Base-by-base conservation (phyloP, 2,113 vertebrate species). In the Chaetorhynchus papuensis region DNA sequence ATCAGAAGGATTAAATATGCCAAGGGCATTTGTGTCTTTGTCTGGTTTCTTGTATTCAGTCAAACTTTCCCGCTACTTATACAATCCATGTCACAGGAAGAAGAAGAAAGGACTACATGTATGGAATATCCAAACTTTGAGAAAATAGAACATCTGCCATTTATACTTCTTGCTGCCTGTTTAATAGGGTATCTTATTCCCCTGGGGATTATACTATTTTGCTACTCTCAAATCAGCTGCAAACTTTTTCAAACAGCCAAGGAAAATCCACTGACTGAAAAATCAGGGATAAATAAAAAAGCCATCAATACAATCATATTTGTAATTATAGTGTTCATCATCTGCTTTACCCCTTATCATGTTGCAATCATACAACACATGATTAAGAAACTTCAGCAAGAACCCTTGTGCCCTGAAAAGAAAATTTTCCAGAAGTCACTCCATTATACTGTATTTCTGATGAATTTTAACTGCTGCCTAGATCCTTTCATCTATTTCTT, bases 401-500 rank as follows among this genome's bases (percentile, higher is more conserved):
- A 41, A 20, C 98, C 98, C 3, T 84, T 74, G 11, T 99, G 99
- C 37, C 52, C 44, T 0, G 97, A 98, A 37, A 97, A 95, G 19
- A 98, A 98, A 4, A 93, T 98, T 15, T 99, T 99, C 95, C 99
- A 99, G 97, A 97, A 99, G 71, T 99, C 99, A 2, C 98, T 99
- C 93, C 99, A 99, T 94, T 79, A 99, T 76, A 99, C 99, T 0
- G 98, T 99, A 33, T 98, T 98, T 87, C 97, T 99, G 80, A 99
- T 99, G 99, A 99, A 99, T 96, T 98, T 99, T 91, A 99, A 99
- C 95, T 98, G 99, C 94, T 99, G 99, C 81, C 96, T 99, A 96
- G 99, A 99, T 94, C 99, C 99, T 13, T 99, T 99, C 50, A 98
- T 99, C 92, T 99, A 99, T 92, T 99, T 99, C 97, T 99, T 99